Evolutionary conservation across 2,888 invertebrate genomes (phyloP).

Genomic region (Orthosia incerta): DNA sequence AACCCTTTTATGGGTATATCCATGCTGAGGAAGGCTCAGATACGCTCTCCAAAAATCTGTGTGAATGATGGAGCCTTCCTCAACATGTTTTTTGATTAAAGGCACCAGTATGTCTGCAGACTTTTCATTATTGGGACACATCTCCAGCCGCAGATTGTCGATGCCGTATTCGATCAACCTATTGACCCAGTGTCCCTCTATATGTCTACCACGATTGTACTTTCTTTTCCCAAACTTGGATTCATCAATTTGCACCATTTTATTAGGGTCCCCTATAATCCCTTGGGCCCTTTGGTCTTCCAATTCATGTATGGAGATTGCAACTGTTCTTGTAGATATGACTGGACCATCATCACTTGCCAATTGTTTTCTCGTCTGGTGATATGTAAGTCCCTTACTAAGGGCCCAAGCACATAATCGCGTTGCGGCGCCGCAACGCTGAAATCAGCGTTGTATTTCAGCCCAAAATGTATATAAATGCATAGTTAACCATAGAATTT

Average conservation of each 20-base stretch:
- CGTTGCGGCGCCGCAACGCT: too few relatives aligned
- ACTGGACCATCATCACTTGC: not conserved
- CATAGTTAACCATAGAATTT: too few relatives aligned
- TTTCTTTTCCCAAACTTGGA: not conserved
- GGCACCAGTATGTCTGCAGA: too few relatives aligned
- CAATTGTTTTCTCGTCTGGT: not conserved
- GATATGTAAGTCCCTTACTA: not conserved
- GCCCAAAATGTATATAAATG: too few relatives aligned
- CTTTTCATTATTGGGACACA: too few relatives aligned
- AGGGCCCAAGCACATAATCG: too few relatives aligned
- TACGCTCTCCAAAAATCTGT: slow-evolving; percentile 1
- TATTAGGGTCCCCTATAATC: slow-evolving; percentile 4
- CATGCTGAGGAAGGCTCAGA: not conserved
- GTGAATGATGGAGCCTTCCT: not conserved
- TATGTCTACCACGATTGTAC: too few relatives aligned
- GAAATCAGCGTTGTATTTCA: too few relatives aligned
- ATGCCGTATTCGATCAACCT: too few relatives aligned
- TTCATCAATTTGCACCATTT: slow-evolving; percentile 14
- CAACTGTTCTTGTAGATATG: not conserved
- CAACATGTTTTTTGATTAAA: too few relatives aligned
- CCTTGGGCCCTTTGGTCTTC: slow-evolving; percentile 2
- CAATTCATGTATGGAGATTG: not conserved
- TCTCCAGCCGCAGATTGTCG: too few relatives aligned
- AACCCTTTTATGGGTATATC: not conserved
- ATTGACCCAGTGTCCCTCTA: too few relatives aligned